A percentile compares a stretch with the other conserved stretches of the same genome.
phyloP scores from a whole-genome alignment of 2,113 vertebrate species.

The Siniperca knerii region DNA sequence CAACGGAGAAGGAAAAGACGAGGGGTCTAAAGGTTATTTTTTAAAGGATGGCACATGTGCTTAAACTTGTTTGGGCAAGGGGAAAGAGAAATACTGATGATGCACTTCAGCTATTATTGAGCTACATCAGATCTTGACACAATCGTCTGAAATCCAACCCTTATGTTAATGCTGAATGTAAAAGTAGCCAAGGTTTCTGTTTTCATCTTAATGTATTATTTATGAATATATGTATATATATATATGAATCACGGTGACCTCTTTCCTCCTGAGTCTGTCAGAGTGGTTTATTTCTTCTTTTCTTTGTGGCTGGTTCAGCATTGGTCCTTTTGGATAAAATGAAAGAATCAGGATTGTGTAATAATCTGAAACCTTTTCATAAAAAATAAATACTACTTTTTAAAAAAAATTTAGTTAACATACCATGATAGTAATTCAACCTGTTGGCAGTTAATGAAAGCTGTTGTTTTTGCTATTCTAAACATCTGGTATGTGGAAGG shows the following conservation, averaged over 20 bases:
- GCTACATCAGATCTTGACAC: background rate
- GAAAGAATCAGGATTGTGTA: background rate
- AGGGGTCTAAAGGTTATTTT: background rate
- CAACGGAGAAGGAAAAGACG: background rate
- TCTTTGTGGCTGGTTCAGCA: background rate
- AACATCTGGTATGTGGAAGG: background rate
- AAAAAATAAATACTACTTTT: background rate
- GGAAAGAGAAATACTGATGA: background rate
- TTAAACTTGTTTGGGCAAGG: background rate
- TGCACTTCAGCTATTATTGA: background rate
- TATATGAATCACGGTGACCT: slow-evolving; percentile 2
- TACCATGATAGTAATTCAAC: too few species aligned
- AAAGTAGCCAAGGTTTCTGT: background rate
- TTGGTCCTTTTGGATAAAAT: background rate
- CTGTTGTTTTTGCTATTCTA: background rate
- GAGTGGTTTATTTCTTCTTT: background rate
- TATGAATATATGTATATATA: slow-evolving; percentile 4
- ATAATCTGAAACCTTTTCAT: background rate
- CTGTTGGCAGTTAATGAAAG: background rate
- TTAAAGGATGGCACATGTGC: background rate
- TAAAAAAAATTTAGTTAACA: background rate
- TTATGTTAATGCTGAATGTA: background rate
- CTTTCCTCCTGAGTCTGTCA: background rate
- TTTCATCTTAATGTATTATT: background rate
- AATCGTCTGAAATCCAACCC: background rate